Evolutionary conservation across 2,113 vertebrate species (phyloP).

Genomic region (Natator depressus): DNA sequence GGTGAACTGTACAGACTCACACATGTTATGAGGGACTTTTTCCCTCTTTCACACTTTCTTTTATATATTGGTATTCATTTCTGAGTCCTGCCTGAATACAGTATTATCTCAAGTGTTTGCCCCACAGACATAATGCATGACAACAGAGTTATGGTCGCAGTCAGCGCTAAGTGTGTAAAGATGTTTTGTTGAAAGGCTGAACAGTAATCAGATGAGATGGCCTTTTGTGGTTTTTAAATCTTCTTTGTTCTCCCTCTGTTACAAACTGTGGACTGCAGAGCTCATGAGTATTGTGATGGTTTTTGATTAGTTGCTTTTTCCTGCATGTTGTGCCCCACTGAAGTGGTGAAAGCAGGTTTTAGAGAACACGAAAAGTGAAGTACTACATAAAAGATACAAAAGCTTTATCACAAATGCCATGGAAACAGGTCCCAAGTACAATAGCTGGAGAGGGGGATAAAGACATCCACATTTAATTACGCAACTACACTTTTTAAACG

Average conservation of each 20-base stretch:
- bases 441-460: neutral
- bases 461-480: neutral
- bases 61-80: neutral
- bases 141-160: neutral
- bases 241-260: neutral
- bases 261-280: neutral
- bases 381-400: neutral
- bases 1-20: neutral
- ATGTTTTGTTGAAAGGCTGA: neutral
- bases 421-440: neutral
- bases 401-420: neutral
- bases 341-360: fast-evolving
- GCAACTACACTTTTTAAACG: neutral
- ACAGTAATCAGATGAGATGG: neutral
- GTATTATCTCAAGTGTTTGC: neutral
- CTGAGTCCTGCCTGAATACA: neutral
- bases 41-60: neutral
- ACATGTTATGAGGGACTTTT: neutral
- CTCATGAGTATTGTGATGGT: neutral
- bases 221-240: neutral
- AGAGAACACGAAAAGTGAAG: neutral
- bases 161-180: neutral
- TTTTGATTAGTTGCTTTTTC: neutral
- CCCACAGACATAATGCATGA: fast-evolving
- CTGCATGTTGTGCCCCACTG: neutral